Evolutionary conservation across 2,113 vertebrate species (phyloP), one percentile per base, ranked within the genome.

Genomic region (Sminthopsis crassicaudata): DNA sequence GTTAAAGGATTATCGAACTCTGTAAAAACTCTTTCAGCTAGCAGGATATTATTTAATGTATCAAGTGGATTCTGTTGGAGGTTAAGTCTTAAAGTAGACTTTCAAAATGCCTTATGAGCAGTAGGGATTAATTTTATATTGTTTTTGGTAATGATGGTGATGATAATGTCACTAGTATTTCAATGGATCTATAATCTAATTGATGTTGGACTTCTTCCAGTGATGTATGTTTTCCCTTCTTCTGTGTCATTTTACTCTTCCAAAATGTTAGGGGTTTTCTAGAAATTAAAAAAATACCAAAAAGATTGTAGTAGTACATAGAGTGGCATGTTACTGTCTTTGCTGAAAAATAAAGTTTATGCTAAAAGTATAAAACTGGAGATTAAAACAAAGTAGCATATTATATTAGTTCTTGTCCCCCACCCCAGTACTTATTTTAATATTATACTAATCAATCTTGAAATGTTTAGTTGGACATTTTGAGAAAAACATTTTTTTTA

Each of bases 111-210:
- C 88, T 30, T 23, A 11, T 0, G 7, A 46, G 46, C 16, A 30
- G 50, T 36, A 42, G 30, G 53, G 0, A 2, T 0, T 2, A 26
- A 51, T 26, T 30, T 19, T n/a, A 12, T n/a, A 12, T 1, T 7
- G n/a, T 26, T 5, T 2, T 3, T 76, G 8, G 27, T 50, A 2
- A 52, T 7, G 42, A 76, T 19, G 36, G 14, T 76, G 36, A 76
- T 67, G 30, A 67, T 67, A 67, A n/a, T 19, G 36, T n/a, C 36
- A n/a, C 36, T 19, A 76, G 4, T 76, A 76, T n/a, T n/a, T 76
- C 36, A 76, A 7, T n/a, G 6, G 60, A 76, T 76, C 36, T 2
- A 76, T n/a, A 0, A 67, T 67, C 30, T 67, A 67, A 67, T 67
- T 16, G 30, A 36, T n/a, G 14, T n/a, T 67, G 30, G 60, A 67